These are phyloP conservation scores for Nasonia longicornis DNA, from an alignment of 1,140 invertebrate species.

Conservation along the genomic window DNA sequence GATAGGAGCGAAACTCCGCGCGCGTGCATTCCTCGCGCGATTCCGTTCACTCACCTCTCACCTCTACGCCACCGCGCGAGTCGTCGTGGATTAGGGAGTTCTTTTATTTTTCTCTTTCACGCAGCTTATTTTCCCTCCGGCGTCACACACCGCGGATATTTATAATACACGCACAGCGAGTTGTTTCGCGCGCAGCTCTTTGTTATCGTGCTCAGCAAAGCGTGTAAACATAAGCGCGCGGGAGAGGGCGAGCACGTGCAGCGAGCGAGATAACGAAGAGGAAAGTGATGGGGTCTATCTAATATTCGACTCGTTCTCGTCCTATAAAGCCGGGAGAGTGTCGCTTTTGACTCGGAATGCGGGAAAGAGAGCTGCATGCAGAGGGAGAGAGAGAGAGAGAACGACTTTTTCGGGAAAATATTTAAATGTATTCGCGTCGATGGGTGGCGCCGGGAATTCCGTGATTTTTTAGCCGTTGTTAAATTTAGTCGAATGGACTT, in stretches of 20 bases:
- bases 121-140: neutral
- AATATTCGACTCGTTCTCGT: neutral
- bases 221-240: neutral
- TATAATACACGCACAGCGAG: neutral
- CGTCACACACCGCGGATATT: neutral
- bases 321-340: neutral
- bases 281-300: slow-evolving; percentile 11
- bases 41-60: neutral
- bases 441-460: neutral
- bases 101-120: neutral
- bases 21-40: slow-evolving; percentile 37
- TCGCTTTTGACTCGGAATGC: neutral
- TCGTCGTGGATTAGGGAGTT: neutral
- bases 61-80: neutral
- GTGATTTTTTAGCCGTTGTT: neutral
- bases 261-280: neutral
- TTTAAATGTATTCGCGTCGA: neutral
- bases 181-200: neutral
- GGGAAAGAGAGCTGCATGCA: neutral
- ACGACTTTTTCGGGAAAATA: neutral
- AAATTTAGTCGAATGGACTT: neutral
- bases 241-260: neutral
- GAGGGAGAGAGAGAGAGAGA: neutral
- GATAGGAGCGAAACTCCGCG: slow-evolving; percentile 33
- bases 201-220: neutral